These are phyloP conservation scores for Halictus quadricinctus DNA, from an alignment of 2,888 invertebrate genomes.

Conservation along the genomic window DNA sequence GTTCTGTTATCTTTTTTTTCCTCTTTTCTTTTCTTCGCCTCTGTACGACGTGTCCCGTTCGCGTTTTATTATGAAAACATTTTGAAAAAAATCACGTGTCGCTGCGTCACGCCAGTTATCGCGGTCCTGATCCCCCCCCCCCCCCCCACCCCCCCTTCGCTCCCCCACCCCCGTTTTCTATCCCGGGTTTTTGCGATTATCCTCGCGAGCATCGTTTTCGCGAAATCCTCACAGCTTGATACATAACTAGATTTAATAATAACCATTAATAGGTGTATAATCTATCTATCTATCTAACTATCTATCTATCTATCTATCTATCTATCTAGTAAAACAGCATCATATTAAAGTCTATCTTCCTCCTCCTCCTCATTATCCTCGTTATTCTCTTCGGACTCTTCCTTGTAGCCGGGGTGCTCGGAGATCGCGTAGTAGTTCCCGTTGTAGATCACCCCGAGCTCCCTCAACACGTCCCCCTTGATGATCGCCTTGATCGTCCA, in stretches of 20 bases:
- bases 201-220: conserved; percentile 11
- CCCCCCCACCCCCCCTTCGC: no score
- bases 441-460: conserved; percentile 96
- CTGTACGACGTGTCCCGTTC: conserved; percentile 64
- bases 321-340: conserved; percentile 75
- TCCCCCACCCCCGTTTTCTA: no score
- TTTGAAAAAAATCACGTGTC: conserved; percentile 71
- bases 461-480: conserved; percentile 94
- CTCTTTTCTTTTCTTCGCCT: conserved; percentile 38
- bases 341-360: conserved; percentile 85
- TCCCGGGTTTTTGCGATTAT: neutral
- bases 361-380: conserved; percentile 94
- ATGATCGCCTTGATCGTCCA: conserved; percentile 98
- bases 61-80: conserved; percentile 72
- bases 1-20: conserved; percentile 2
- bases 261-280: conserved; percentile 78
- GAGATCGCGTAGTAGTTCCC: conserved; percentile 97
- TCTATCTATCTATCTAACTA: conserved; percentile 77
- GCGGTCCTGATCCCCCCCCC: neutral
- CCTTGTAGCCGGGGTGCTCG: conserved; percentile 96
- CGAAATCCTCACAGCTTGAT: conserved; percentile 35
- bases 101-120: conserved; percentile 10
- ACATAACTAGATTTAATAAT: conserved; percentile 73
- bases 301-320: conserved; percentile 59
- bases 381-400: conserved; percentile 93